Conservation (phyloP, 2,797 vertebrate species). For the Anabas testudineus region DNA sequence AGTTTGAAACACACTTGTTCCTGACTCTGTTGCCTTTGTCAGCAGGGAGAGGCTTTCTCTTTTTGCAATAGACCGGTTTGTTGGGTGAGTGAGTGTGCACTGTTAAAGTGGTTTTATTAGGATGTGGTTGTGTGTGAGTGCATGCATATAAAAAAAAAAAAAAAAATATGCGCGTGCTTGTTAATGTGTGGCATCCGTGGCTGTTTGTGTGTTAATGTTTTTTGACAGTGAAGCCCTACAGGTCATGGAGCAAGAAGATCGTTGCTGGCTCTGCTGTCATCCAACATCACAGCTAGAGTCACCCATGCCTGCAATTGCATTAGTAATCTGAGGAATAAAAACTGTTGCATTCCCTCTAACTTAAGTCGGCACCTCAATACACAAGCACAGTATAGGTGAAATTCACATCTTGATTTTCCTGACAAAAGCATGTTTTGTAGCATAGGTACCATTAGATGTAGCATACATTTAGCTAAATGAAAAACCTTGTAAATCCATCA, state of each 20-base stretch:
- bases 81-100: slow-evolving; percentile 15
- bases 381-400: background rate
- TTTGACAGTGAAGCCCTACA: slow-evolving; percentile 64
- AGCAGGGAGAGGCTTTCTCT: slow-evolving; percentile 6
- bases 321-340: slow-evolving; percentile 16
- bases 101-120: slow-evolving; percentile 31
- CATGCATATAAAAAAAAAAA: background rate
- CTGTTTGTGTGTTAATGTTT: slow-evolving; percentile 56
- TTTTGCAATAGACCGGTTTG: slow-evolving; percentile 1
- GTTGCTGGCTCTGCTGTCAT: slow-evolving; percentile 55
- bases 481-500: slow-evolving; percentile 7
- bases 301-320: slow-evolving; percentile 10
- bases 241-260: slow-evolving; percentile 50
- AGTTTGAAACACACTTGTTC: background rate
- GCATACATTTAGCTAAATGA: background rate
- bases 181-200: slow-evolving; percentile 31
- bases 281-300: slow-evolving; percentile 47
- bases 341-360: background rate
- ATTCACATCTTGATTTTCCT: background rate
- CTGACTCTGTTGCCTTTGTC: slow-evolving; percentile 8
- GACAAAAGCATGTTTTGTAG: background rate
- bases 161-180: slow-evolving; percentile 12
- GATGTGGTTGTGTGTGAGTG: slow-evolving; percentile 14
- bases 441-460: background rate
- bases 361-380: slow-evolving; percentile 5